phyloP scores from a whole-genome alignment of 1,140 invertebrate genomes.

The Patella vulgata region DNA sequence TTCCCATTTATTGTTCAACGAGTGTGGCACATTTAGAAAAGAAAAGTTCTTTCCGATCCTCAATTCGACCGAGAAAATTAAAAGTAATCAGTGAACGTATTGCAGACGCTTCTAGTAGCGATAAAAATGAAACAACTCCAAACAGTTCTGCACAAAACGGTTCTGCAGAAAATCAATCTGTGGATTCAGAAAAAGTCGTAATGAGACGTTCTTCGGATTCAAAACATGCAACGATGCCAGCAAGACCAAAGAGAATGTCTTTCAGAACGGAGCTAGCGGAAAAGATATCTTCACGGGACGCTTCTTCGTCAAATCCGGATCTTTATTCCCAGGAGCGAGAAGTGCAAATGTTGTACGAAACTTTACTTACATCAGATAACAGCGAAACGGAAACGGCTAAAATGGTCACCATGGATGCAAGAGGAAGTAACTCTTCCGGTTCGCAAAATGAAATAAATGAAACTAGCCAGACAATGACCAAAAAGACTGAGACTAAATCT shows the following conservation, averaged over 20 bases:
- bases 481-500: no score
- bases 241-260: conserved; percentile 17
- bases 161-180: no score
- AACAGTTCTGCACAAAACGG: no score
- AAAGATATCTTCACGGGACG: conserved; percentile 11
- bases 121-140: no score
- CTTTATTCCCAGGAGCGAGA: conserved; percentile 13
- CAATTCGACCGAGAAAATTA: conserved; percentile 4
- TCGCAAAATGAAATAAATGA: no score
- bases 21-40: conserved; percentile 25
- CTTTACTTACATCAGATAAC: conserved; percentile 23
- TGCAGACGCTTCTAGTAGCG: no score
- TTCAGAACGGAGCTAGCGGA: conserved; percentile 34
- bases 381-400: conserved; percentile 4
- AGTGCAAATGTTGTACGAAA: conserved; percentile 30
- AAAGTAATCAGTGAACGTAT: no score
- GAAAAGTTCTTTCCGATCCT: conserved; percentile 21
- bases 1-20: conserved; percentile 46
- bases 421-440: no score
- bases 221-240: no score
- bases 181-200: no score
- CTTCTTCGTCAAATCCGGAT: conserved; percentile 9
- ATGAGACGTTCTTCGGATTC: no score
- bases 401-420: background rate
- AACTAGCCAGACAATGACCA: no score